Percentiles rank a stretch among this genome's conserved stretches.
These are phyloP conservation scores for Synaphobranchus kaupii DNA, from an alignment of 2,797 vertebrate genomes.

Conservation along the genomic window DNA sequence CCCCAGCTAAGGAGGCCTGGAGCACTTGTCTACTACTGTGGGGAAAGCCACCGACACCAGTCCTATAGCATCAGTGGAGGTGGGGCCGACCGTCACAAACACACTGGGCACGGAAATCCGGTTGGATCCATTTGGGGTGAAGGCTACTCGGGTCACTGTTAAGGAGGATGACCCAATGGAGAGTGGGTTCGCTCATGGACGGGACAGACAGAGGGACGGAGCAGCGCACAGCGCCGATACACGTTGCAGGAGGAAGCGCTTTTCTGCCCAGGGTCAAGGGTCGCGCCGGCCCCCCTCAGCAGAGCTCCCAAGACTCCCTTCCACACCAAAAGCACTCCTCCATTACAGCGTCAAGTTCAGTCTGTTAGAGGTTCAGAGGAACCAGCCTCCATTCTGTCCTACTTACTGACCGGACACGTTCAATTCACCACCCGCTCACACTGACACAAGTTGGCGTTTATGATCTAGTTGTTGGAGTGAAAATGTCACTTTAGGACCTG, in stretches of 20 bases:
- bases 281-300: too few species aligned
- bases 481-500: neutral
- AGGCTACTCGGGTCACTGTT: neutral
- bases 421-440: too few species aligned
- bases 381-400: too few species aligned
- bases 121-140: neutral
- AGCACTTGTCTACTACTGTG: neutral
- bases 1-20: conserved; percentile 43
- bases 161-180: neutral
- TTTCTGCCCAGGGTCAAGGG: neutral
- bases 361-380: too few species aligned
- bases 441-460: too few species aligned
- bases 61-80: accelerated
- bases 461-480: too few species aligned
- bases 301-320: neutral
- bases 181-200: neutral
- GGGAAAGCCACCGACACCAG: neutral
- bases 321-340: neutral
- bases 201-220: neutral
- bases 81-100: neutral
- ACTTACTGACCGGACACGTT: too few species aligned
- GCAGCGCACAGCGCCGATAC: neutral
- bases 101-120: conserved; percentile 1
- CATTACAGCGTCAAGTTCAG: neutral
- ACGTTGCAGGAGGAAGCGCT: neutral